Evolutionary conservation across 2,888 invertebrate genomes (phyloP), one percentile per base, ranked within the genome.

Genomic region (Drosophila peninsularis): DNA sequence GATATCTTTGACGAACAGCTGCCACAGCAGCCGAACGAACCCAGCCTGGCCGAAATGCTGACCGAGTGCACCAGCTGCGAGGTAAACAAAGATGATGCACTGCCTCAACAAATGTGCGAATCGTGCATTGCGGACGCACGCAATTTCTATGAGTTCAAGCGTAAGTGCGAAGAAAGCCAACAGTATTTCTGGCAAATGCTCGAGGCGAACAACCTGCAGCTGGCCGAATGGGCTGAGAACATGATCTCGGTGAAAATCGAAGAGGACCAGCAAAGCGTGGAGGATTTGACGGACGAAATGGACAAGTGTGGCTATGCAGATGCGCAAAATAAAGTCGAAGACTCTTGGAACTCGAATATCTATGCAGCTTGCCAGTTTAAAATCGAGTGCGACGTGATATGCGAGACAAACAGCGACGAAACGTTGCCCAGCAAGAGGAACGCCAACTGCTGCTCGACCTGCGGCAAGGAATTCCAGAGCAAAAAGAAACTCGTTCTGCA

Each of bases 381-480:
- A 17, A 54, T 36, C 39, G 60, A 45, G 21, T 63, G 63, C 30
- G 63, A 63, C 11, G 52, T 63, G 14, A 62, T 45, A 10, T 52
- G 68, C 3, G 49, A 58, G 17, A 52, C 36, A 9, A 50, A 27
- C 10, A 34, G 34, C 44, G 36, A 19, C n/a, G 14, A 65, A 63
- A 2, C 17, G 1, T 1, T 21, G 3, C 21, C 41, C 2, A 11
- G 11, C 19, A 13, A 34, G 9, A 27, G 6, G 1, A 93, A 93
- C 68, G 93, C 93, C 0, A 93, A 94, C 87, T 88, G 93, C 11
- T 94, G 94, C 56, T 89, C 85, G 19, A 88, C 87, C 0, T 92
- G 92, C 54, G 90, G 90, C 5, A 92, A 92, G 71, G 90, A 82
- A 7, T 92, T 91, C 66, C 89, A 89, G 41, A 92, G 93, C 42